These are phyloP conservation scores for Nothoprocta perdicaria DNA, from an alignment of 2,113 vertebrate species.

Conservation along the genomic window DNA sequence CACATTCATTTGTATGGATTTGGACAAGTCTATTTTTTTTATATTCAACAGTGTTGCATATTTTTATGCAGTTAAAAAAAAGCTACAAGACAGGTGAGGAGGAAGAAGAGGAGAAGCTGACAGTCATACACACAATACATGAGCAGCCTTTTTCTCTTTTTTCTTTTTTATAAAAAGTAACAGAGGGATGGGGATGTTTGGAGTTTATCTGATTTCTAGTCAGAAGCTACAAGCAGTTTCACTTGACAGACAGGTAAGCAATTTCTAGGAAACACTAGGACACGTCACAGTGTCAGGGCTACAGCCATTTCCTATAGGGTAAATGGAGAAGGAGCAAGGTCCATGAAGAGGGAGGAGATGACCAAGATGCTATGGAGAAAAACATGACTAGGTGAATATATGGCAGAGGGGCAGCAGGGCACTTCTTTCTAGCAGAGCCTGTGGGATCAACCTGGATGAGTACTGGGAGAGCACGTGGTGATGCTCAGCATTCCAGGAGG, in stretches of 20 bases:
- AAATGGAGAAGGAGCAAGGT: not conserved
- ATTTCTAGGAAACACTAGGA: slow-evolving; percentile 31
- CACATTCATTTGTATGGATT: not conserved
- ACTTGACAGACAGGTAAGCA: slow-evolving; percentile 30
- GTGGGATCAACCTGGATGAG: accelerated
- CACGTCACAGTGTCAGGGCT: not conserved
- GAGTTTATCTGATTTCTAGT: not conserved
- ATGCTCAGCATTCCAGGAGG: not conserved
- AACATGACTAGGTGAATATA: not conserved
- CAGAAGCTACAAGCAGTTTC: slow-evolving; percentile 1
- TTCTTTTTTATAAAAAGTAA: not conserved
- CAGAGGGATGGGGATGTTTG: not conserved
- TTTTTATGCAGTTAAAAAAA: not conserved
- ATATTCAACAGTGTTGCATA: not conserved
- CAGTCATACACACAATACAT: not conserved
- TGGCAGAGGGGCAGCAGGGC: accelerated
- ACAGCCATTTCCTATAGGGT: not conserved
- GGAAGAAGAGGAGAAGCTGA: not conserved
- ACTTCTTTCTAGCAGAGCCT: not conserved
- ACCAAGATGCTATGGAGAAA: not conserved
- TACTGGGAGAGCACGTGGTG: not conserved
- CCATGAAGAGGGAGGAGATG: not conserved
- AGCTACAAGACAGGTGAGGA: not conserved
- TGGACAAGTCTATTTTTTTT: not conserved
- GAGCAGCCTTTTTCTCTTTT: not conserved